Percentiles rank a stretch among this genome's conserved stretches.
These are phyloP conservation scores for Drosophila takahashii DNA, from an alignment of 1,140 invertebrate genomes.

Conservation along the genomic window DNA sequence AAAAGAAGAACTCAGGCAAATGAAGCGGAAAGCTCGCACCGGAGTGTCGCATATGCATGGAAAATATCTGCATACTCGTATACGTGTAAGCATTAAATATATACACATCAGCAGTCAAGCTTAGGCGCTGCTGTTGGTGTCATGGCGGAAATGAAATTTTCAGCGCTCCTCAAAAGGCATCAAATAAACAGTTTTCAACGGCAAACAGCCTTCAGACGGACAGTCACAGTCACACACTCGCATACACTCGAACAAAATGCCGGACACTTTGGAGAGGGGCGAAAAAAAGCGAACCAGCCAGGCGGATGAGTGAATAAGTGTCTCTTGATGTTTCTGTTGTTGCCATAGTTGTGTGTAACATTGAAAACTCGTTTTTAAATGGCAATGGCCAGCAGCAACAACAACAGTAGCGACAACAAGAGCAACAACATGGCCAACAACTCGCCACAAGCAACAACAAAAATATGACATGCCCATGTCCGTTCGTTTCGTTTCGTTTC, in stretches of 20 bases:
- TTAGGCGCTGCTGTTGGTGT: conserved; percentile 55
- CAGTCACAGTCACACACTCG: conserved; percentile 15
- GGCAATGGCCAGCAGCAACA: conserved; percentile 59
- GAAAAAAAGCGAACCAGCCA: conserved; percentile 40
- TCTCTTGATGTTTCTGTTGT: conserved; percentile 51
- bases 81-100: conserved; percentile 17
- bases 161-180: conserved; percentile 44
- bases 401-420: conserved; percentile 27
- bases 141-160: conserved; percentile 75
- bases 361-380: conserved; percentile 78
- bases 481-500: conserved; percentile 60
- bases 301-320: conserved; percentile 74
- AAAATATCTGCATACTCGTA: conserved; percentile 6
- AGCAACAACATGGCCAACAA: conserved; percentile 30
- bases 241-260: conserved; percentile 63
- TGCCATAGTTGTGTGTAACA: conserved; percentile 60
- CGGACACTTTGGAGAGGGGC: conserved; percentile 57
- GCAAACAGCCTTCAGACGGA: conserved; percentile 44
- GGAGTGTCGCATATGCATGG: conserved; percentile 56
- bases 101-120: conserved; percentile 11
- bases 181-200: conserved; percentile 64
- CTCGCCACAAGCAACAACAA: conserved; percentile 58
- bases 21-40: conserved; percentile 62
- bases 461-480: conserved; percentile 80
- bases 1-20: conserved; percentile 43